Evolutionary conservation across 2,888 invertebrate species (phyloP).

Genomic region (Augiades crinisus): DNA sequence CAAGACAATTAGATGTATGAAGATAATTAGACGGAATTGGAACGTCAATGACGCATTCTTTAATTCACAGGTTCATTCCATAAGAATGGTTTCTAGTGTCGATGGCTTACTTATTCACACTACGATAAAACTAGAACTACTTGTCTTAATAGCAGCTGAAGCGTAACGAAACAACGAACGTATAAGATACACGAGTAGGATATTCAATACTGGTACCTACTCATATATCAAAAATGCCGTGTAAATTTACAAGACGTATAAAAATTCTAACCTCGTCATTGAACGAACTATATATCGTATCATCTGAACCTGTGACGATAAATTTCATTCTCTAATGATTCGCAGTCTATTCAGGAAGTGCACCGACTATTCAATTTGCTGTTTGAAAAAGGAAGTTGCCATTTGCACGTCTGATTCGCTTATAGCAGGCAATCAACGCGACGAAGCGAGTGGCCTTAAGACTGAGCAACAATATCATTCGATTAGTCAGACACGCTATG

Average conservation of each 20-base stretch:
- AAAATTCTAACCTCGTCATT: background rate
- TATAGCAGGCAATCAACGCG: conserved; percentile 43
- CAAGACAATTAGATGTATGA: no score
- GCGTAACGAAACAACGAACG: background rate
- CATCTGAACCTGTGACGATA: background rate
- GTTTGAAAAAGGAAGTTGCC: conserved; percentile 57
- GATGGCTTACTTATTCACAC: background rate
- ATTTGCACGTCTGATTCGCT: conserved; percentile 59
- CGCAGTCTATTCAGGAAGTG: conserved; percentile 30
- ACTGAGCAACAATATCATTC: conserved; percentile 42
- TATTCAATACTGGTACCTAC: conserved; percentile 4
- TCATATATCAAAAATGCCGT: background rate
- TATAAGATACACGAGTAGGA: conserved; percentile 3
- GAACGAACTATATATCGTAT: background rate
- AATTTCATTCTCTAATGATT: background rate
- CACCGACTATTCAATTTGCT: conserved; percentile 40
- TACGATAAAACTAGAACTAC: background rate
- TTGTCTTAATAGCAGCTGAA: conserved; percentile 8
- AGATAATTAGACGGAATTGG: no score
- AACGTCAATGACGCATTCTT: no score
- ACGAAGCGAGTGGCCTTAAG: conserved; percentile 50
- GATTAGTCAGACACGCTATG: conserved; percentile 26
- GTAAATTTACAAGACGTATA: background rate
- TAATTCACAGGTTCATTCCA: no score
- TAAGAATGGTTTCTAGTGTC: no score